phyloP scores from a whole-genome alignment of 2,113 vertebrate species.

The Marmota monax region DNA sequence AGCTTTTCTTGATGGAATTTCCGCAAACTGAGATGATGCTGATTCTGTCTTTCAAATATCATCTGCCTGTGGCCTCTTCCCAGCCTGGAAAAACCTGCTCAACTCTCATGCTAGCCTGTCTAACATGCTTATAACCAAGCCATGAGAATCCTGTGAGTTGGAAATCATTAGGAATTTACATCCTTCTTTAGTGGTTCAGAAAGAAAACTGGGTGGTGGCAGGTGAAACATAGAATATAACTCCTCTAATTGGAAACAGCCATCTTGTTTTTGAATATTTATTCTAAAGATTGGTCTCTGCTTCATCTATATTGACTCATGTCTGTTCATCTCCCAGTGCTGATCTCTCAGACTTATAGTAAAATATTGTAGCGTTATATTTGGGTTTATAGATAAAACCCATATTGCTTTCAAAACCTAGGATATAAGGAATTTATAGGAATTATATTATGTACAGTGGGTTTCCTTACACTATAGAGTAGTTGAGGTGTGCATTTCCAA shows the following conservation, averaged over 20 bases:
- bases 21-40: neutral
- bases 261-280: neutral
- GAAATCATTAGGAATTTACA: neutral
- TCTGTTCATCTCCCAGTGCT: neutral
- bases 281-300: neutral
- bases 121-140: neutral
- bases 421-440: neutral
- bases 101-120: neutral
- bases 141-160: neutral
- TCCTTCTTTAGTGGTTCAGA: neutral
- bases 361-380: neutral
- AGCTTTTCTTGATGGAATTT: conserved; percentile 16
- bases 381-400: neutral
- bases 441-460: neutral
- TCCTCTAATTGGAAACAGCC: neutral
- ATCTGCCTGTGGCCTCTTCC: neutral
- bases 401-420: neutral
- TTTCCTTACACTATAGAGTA: neutral
- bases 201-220: accelerated
- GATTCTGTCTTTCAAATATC: neutral
- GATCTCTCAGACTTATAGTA: neutral
- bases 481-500: neutral
- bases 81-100: neutral
- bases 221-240: neutral
- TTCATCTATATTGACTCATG: neutral